Evolutionary conservation across 2,113 vertebrate genomes (phyloP), one percentile per base, ranked within the genome.

Genomic region (Mustela nigripes): DNA sequence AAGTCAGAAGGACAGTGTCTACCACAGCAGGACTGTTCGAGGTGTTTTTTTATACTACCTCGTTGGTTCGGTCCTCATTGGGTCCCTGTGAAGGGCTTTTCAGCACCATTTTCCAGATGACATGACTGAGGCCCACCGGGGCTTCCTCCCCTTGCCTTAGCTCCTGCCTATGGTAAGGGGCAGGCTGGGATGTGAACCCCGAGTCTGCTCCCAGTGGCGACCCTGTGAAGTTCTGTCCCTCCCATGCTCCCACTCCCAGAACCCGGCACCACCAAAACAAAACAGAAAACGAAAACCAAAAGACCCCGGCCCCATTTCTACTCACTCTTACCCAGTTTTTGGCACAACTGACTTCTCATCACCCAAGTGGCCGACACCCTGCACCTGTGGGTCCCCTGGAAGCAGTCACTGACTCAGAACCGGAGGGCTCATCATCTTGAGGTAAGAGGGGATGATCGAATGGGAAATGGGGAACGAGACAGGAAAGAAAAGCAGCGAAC

Each of bases 391-490:
- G 53, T 53, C 81, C 42, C 56, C 63, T 7, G 3, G 79, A 50
- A 71, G 58, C 4, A 36, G 69, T 10, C 74, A 12, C 39, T 1
- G 3, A 36, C 80, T 22, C 18, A 12, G 39, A 42, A 48, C 8
- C 2, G 0, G 9, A 28, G 12, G 42, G 7, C 11, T 36, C 36
- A 36, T 4, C 10, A 22, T 26, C 45, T 78, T 33, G n/a, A 62
- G 39, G 1, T 9, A 21, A 60, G 58, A 31, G 33, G 22, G 12
- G 80, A 11, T 0, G 2, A 10, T 4, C 4, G 11, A 11, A 24
- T 36, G 63, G 18, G 89, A 80, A 65, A 60, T 6, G 48, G 56
- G 24, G 18, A 26, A 50, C 1, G 26, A 60, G 42, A 36, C 11
- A 10, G 31, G 7, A 14, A 28, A 24, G 4, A 45, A 22, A 39